Evolutionary conservation across 1,140 invertebrate genomes (phyloP).

Genomic region (Homarus americanus): DNA sequence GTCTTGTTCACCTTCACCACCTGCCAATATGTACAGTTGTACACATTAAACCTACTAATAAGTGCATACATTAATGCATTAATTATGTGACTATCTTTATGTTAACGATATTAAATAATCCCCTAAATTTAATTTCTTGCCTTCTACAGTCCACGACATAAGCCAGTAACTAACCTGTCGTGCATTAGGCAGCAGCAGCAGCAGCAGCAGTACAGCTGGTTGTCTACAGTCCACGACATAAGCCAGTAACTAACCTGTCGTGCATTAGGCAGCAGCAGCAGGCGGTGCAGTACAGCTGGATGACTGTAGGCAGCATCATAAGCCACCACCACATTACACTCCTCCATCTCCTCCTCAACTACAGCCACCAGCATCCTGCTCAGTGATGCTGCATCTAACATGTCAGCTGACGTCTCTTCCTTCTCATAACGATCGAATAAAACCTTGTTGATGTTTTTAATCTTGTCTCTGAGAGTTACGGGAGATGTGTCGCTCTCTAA

Average conservation of each 20-base stretch:
- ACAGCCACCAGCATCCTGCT: neutral
- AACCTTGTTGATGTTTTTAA: neutral
- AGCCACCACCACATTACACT: neutral
- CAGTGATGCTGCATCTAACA: neutral
- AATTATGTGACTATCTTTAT: too few species aligned
- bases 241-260: neutral
- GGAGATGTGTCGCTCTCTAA: neutral
- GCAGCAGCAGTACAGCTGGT: too few species aligned
- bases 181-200: too few species aligned
- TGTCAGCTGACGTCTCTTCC: neutral
- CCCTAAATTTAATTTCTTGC: too few species aligned
- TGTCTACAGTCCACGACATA: neutral
- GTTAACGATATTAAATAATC: too few species aligned
- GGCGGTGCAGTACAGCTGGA: neutral
- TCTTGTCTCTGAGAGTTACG: neutral
- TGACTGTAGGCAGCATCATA: neutral
- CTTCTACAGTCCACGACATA: too few species aligned
- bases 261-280: neutral
- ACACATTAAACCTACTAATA: too few species aligned
- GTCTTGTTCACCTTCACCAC: conserved; percentile 3
- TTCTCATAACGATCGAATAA: neutral
- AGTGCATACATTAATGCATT: too few species aligned
- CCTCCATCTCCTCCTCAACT: neutral
- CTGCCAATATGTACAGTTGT: too few species aligned
- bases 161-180: too few species aligned